Conservation (phyloP, 1,140 invertebrate genomes). For the Metaphire vulgaris region DNA sequence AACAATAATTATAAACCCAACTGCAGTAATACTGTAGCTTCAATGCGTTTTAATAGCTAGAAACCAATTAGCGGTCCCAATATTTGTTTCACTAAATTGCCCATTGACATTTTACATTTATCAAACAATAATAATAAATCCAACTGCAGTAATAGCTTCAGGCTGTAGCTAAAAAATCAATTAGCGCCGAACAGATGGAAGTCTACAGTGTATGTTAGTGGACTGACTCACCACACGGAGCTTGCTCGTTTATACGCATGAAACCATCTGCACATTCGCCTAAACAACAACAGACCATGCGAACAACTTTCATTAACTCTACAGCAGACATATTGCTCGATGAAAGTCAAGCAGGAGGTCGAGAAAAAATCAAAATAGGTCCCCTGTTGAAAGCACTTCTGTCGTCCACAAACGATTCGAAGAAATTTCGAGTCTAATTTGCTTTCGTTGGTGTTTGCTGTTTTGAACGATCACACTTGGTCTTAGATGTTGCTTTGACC, state of each 20-base stretch:
- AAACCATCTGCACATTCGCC: conserved; percentile 49
- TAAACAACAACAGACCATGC: conserved; percentile 7
- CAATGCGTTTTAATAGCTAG: background rate
- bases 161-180: too few species aligned
- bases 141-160: too few species aligned
- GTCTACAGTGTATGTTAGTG: background rate
- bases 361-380: background rate
- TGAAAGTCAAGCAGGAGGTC: background rate
- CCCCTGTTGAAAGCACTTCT: background rate
- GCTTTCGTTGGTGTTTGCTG: too few species aligned
- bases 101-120: background rate
- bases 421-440: background rate
- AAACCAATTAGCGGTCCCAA: background rate
- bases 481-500: too few species aligned
- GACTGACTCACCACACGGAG: conserved; percentile 48
- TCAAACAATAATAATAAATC: background rate
- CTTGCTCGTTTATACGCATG: conserved; percentile 50
- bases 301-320: background rate
- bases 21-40: too few species aligned
- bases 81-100: background rate
- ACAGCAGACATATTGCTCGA: background rate
- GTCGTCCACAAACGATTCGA: background rate
- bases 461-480: too few species aligned
- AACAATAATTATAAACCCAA: background rate
- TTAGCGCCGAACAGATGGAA: too few species aligned